These are phyloP conservation scores for Ecdyonurus torrentis DNA, from an alignment of 2,888 invertebrate genomes.

Conservation along the genomic window DNA sequence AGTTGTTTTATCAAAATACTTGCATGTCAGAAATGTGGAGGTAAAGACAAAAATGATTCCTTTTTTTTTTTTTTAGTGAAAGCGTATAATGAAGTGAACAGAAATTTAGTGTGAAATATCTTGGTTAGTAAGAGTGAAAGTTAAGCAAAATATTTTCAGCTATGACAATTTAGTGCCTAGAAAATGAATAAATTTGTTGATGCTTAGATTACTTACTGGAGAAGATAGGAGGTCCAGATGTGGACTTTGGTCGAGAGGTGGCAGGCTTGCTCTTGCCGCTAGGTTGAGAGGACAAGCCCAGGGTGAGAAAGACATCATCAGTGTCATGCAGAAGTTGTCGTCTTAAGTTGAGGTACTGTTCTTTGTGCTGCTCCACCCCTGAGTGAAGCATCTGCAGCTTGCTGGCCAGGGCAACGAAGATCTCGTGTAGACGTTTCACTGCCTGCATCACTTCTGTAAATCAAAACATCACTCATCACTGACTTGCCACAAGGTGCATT, in stretches of 20 bases:
- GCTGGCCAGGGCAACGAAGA: slow-evolving; percentile 74
- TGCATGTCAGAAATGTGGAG: too few species aligned
- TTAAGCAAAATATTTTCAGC: neutral
- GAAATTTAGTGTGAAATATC: too few species aligned
- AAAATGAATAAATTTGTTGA: too few species aligned
- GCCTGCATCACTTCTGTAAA: slow-evolving; percentile 56
- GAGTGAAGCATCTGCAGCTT: slow-evolving; percentile 63
- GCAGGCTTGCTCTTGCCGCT: neutral
- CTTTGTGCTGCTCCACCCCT: slow-evolving; percentile 60
- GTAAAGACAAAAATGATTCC: too few species aligned
- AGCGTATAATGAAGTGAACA: neutral
- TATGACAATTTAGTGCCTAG: too few species aligned
- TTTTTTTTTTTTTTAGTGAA: too few species aligned
- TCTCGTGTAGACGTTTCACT: slow-evolving; percentile 68
- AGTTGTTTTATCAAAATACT: too few species aligned
- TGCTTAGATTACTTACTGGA: too few species aligned
- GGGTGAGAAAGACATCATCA: neutral
- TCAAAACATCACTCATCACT: too few species aligned
- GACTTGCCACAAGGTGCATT: neutral
- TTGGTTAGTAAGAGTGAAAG: too few species aligned
- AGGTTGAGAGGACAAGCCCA: neutral
- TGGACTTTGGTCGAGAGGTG: neutral
- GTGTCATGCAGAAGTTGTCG: slow-evolving; percentile 38
- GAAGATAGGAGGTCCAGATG: neutral
- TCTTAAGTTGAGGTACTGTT: slow-evolving; percentile 64